Evolutionary conservation across 2,888 invertebrate genomes (phyloP), one percentile per base, ranked within the genome.

Genomic region (Machimus atricapillus): DNA sequence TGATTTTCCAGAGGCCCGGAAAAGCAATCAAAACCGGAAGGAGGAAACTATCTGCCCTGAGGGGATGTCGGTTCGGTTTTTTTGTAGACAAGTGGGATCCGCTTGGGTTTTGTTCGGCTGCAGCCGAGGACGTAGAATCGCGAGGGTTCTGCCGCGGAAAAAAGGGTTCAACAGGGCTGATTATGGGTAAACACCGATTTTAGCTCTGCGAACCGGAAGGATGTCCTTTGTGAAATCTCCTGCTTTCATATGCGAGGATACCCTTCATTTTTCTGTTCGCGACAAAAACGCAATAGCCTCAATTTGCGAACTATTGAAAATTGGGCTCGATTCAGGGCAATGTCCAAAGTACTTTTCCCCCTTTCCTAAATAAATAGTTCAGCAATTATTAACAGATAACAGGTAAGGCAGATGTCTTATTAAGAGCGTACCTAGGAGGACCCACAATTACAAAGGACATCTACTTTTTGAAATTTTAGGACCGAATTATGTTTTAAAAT

Each of bases 21-120:
- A 85, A 74, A 74, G 74, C 46, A 74, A 85, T 85, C 43, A 34
- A 74, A 85, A 85, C 85, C 85, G 85, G 85, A 85, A 85, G 56
- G 74, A 73, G 74, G 27, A 74, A 85, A 85, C n/a, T 74, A 43
- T 40, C 12, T 27, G 85, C 16, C 43, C 74, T 46, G 85, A 85
- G 27, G 85, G 43, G 40, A 37, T 34, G 76, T 37, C 31, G 31
- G 76, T 37, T 37, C 1, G n/a, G 8, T 37, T 76, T 76, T 76
- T 76, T 76, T 66, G 1, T 27, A 23, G 7, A 76, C 37, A 76
- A 37, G 76, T 37, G 40, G 37, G 40, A 76, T 76, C 34, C 34
- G 76, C n/a, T 76, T n/a, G 37, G 9, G 76, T 76, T 76, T 76
- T 76, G 76, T 37, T 76, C 76, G 31, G 37, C 37, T 66, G 66